Conservation (phyloP, 2,888 invertebrate genomes). For the Acanthosepion lycidas region DNA sequence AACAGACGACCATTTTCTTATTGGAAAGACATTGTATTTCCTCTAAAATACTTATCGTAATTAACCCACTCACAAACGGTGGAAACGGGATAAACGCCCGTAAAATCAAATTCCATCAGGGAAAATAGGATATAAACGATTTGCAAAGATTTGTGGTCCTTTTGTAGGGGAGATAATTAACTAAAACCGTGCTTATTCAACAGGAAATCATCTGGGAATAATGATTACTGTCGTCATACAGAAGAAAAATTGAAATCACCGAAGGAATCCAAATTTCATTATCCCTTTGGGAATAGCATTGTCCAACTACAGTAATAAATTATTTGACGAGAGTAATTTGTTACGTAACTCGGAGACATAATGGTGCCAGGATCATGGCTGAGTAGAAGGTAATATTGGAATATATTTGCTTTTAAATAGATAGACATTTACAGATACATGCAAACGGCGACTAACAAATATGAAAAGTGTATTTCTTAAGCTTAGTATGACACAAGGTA, state of each 20-base stretch:
- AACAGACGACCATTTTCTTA: neutral
- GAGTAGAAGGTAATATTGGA: neutral
- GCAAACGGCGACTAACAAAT: neutral
- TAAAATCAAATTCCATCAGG: neutral
- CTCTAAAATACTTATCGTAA: neutral
- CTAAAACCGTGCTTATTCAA: neutral
- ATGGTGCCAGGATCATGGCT: neutral
- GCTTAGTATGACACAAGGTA: no score
- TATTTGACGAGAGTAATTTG: neutral
- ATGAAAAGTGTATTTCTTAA: no score
- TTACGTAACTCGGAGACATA: neutral
- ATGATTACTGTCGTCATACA: neutral
- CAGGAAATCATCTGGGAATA: neutral
- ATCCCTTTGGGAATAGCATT: neutral
- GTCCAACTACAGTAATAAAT: neutral
- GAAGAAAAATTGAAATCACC: neutral
- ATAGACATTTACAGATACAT: neutral
- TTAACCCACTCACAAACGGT: neutral
- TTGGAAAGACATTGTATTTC: neutral
- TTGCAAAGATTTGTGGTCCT: neutral
- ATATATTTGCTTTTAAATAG: neutral
- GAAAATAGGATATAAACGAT: neutral
- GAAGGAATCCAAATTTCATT: neutral
- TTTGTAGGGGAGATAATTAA: neutral
- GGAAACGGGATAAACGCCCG: neutral